Evolutionary conservation across 2,797 vertebrate species (phyloP).

Genomic region (Chrysocyon brachyurus): DNA sequence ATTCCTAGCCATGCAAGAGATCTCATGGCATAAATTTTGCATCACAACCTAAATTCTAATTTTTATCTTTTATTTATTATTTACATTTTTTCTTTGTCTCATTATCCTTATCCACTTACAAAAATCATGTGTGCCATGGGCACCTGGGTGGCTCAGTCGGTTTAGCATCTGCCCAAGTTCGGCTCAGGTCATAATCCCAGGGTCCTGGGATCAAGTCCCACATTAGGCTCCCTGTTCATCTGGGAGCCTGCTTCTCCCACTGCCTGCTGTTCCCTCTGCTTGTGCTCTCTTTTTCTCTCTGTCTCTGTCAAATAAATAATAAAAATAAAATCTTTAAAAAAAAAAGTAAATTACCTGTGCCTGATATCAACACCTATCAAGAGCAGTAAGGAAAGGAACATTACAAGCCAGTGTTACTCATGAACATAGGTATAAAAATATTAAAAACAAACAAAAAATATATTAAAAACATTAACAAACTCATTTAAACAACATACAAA

Average conservation of each 20-base stretch:
- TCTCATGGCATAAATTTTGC: background rate
- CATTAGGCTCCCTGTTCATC: no score
- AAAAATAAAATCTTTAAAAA: no score
- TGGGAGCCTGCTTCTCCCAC: no score
- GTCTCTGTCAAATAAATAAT: no score
- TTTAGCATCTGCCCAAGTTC: no score
- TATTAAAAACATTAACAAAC: background rate
- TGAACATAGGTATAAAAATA: constrained; percentile 23
- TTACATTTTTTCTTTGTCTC: constrained; percentile 37
- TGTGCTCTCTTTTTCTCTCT: no score
- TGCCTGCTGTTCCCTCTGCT: no score
- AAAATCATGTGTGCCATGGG: background rate
- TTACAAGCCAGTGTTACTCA: background rate
- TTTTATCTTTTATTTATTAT: constrained; percentile 1
- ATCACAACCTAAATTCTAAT: background rate
- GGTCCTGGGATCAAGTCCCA: no score
- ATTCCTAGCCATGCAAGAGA: constrained; percentile 14
- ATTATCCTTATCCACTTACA: background rate
- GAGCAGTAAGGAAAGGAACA: background rate
- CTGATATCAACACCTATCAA: constrained; percentile 39
- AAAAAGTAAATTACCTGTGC: background rate
- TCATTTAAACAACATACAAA: background rate
- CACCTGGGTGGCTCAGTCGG: no score
- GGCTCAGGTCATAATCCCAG: no score
- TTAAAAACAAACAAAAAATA: constrained; percentile 34